Conservation (phyloP, 2,797 vertebrate genomes). For the Galago senegalensis region DNA sequence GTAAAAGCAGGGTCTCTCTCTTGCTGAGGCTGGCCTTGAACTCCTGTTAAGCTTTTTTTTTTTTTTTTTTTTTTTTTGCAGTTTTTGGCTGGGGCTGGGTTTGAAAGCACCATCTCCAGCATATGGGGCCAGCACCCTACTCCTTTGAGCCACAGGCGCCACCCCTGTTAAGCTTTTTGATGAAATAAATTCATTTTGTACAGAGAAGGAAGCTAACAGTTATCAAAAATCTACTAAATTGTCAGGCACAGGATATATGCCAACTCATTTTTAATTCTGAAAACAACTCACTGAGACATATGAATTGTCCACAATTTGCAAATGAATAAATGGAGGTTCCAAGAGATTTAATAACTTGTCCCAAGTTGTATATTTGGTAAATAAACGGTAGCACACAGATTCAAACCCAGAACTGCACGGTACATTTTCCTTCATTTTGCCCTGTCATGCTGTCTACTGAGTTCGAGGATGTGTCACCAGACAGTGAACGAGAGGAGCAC, state of each 20-base stretch:
- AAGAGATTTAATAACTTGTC: neutral
- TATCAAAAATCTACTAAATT: neutral
- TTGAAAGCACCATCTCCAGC: no score
- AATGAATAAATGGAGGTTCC: neutral
- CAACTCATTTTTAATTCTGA: conserved; percentile 24
- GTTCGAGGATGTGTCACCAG: neutral
- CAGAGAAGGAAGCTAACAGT: neutral
- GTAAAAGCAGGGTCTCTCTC: no score
- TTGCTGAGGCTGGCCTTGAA: no score
- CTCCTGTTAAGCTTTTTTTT: neutral
- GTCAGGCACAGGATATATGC: neutral
- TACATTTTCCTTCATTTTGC: no score
- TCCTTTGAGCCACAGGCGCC: no score
- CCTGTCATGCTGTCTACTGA: neutral
- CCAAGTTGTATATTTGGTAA: neutral
- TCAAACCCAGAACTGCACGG: neutral
- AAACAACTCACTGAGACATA: neutral
- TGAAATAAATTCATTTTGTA: neutral
- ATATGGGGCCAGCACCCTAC: no score
- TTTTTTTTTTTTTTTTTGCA: no score
- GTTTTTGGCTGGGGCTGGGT: no score
- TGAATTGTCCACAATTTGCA: neutral
- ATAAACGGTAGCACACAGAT: neutral
- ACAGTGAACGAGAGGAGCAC: neutral
- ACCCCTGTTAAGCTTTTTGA: neutral